A percentile compares a stretch with the other conserved stretches of the same genome.
phyloP scores from a whole-genome alignment of 1,140 invertebrate genomes.

The Heterodera carotae region DNA sequence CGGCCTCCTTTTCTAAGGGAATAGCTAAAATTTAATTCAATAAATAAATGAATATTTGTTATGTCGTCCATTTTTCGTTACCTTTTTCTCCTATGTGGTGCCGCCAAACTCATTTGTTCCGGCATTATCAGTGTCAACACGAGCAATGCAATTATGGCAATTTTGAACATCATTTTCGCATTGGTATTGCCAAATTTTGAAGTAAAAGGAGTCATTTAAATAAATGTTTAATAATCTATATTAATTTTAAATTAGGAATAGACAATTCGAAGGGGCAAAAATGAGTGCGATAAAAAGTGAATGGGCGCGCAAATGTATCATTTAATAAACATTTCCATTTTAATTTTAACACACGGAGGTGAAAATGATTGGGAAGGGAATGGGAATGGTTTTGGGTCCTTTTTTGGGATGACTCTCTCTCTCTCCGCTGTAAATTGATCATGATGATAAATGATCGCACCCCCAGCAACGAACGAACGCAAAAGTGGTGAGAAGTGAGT shows the following conservation, averaged over 20 bases:
- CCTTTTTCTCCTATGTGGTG: neutral
- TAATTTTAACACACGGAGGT: neutral
- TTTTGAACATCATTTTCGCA: neutral
- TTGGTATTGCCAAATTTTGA: neutral
- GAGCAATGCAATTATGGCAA: neutral
- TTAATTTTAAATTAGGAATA: no score
- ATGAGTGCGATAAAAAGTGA: neutral
- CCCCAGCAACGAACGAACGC: no score
- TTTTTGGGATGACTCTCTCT: neutral
- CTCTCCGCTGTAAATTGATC: neutral
- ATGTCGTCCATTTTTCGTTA: neutral
- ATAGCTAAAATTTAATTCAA: slow-evolving; percentile 9
- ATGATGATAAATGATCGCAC: neutral
- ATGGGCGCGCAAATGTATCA: no score
- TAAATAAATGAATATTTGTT: neutral
- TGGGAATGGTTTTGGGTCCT: neutral
- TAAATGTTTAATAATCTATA: no score
- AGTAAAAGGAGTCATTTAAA: no score
- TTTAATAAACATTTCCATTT: neutral
- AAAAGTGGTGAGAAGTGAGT: neutral
- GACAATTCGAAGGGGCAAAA: neutral
- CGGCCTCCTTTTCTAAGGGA: slow-evolving; percentile 21
- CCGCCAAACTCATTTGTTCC: neutral
- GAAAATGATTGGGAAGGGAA: neutral
- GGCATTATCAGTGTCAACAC: neutral